Evolutionary conservation across 1,140 invertebrate genomes (phyloP), one percentile per base, ranked within the genome.

Genomic region (Ceratina japonica): DNA sequence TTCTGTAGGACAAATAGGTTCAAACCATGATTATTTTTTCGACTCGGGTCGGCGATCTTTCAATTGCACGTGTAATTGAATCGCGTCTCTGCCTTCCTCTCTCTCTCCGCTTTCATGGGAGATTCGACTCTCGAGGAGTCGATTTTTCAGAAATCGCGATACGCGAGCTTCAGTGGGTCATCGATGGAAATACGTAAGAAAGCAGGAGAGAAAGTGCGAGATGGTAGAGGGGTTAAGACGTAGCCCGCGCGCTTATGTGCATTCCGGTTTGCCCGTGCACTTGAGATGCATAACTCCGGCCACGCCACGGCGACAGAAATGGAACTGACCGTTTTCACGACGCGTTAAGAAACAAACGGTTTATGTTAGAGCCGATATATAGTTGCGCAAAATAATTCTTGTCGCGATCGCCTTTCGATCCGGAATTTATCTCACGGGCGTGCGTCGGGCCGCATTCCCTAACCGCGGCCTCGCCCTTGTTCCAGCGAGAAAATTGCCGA

Each of bases 241-340:
- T 56, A 56, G 54, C 69, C 84, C 80, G n/a, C 86, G 87, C 88
- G 88, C 88, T 90, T 90, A 90, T 88, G 88, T 84, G 87, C 89
- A 90, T 91, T 91, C 89, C 89, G 88, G 90, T 91, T 91, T 90
- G 83, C 81, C 86, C 88, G 89, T 88, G 88, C 89, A 90, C 86
- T 86, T 90, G 88, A 89, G 88, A 89, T 87, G 87, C 88, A 90
- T 90, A 89, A 90, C 87, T 90, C 83, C 71, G 56, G 51, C 52
- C 13, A 44, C 72, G 61, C 78, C 82, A 71, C 64, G 82, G 54
- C 63, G 72, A 37, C 56, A 54, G 69, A 65, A 75, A 54, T 52
- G 52, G 27, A 68, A 54, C 64, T 58, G 51, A 59, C 31, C 59
- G 20, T 73, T 72, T 79, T 61, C 62, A 74, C 69, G 70, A 73